Evolutionary conservation across 2,888 invertebrate species (phyloP).

Genomic region (Troilus luridus): DNA sequence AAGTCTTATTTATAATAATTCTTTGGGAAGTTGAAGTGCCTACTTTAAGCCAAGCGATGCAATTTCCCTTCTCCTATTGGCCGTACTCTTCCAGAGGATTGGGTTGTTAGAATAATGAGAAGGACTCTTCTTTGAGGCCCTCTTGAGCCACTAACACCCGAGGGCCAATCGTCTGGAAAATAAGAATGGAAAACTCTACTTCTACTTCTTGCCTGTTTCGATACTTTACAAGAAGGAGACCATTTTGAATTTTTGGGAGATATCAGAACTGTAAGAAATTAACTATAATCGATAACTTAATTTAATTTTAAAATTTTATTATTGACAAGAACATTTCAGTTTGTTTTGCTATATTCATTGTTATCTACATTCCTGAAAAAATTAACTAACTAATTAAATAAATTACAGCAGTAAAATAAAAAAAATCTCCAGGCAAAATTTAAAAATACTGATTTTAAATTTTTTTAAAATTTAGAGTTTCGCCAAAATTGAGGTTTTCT

Average conservation of each 20-base stretch:
- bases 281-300: too few species aligned
- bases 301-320: too few species aligned
- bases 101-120: constrained; percentile 33
- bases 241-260: background rate
- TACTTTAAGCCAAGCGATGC: background rate
- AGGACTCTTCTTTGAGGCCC: background rate
- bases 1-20: background rate
- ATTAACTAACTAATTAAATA: too few species aligned
- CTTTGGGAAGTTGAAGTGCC: background rate
- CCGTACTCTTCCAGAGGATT: background rate
- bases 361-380: too few species aligned
- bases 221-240: background rate
- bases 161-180: constrained; percentile 23
- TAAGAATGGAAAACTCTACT: background rate
- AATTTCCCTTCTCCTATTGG: background rate
- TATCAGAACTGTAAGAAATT: background rate
- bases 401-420: too few species aligned
- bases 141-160: constrained; percentile 9
- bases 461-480: too few species aligned
- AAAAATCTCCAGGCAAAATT: too few species aligned
- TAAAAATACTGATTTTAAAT: too few species aligned
- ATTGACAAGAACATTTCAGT: too few species aligned
- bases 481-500: too few species aligned
- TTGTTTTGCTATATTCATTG: too few species aligned
- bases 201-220: background rate